phyloP scores from a whole-genome alignment of 2,113 vertebrate genomes.

The Cariama cristata region DNA sequence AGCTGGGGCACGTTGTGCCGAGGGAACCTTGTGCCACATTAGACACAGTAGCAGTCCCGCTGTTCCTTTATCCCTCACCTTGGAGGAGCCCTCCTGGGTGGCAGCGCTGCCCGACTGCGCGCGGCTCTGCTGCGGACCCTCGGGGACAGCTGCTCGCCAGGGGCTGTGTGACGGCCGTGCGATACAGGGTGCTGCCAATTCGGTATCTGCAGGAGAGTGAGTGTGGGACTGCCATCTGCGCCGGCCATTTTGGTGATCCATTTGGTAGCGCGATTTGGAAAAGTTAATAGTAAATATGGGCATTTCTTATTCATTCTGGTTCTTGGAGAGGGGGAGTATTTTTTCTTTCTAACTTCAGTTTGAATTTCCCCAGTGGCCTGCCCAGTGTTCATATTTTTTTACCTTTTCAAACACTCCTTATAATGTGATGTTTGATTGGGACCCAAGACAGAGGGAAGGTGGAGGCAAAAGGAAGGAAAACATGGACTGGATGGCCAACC shows the following conservation, averaged over 20 bases:
- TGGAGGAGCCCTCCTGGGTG: constrained; percentile 52
- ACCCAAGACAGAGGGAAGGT: not conserved
- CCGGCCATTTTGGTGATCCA: accelerated
- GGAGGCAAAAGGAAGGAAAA: not conserved
- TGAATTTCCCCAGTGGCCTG: not conserved
- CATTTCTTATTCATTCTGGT: not conserved
- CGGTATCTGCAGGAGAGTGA: accelerated
- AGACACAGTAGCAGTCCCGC: constrained; percentile 51
- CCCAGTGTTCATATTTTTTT: not conserved
- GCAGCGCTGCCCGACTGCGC: not conserved
- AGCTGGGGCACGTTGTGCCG: constrained; percentile 13
- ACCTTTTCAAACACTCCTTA: not conserved
- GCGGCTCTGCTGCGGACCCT: not conserved
- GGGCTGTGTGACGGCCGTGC: accelerated
- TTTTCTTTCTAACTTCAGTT: not conserved
- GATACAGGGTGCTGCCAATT: not conserved
- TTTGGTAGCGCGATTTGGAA: not conserved
- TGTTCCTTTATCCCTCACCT: constrained; percentile 61
- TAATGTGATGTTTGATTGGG: not conserved
- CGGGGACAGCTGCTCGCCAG: not conserved
- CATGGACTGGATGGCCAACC: not conserved
- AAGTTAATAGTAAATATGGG: not conserved
- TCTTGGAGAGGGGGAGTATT: not conserved
- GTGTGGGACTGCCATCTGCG: not conserved
- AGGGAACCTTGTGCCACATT: constrained; percentile 50